Conservation (phyloP, 2,888 invertebrate species). For the Dynastes hyllus region DNA sequence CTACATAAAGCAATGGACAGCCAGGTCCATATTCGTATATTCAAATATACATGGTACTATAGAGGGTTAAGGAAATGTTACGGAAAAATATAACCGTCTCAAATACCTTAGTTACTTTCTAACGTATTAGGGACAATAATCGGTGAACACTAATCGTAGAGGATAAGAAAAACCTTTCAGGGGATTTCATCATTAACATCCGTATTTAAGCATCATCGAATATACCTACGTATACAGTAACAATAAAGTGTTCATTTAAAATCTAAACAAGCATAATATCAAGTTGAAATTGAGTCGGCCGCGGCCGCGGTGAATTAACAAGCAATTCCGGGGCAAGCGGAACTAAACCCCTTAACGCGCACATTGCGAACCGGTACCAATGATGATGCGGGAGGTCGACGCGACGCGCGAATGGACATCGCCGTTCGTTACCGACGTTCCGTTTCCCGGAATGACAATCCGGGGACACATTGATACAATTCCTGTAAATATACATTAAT, state of each 20-base stretch:
- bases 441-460: constrained; percentile 62
- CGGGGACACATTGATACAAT: constrained; percentile 68
- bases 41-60: no score
- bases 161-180: no score
- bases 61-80: no score
- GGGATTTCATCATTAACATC: no score
- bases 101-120: no score
- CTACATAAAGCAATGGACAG: no score
- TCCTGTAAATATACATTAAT: constrained; percentile 69
- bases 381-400: background rate
- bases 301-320: constrained; percentile 39
- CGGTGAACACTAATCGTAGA: no score
- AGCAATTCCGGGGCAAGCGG: constrained; percentile 35
- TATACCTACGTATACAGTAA: no score
- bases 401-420: background rate
- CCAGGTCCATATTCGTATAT: no score
- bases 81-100: no score
- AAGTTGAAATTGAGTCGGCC: constrained; percentile 31
- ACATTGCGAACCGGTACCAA: background rate
- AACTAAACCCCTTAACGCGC: constrained; percentile 37
- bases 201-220: no score
- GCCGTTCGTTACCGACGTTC: constrained; percentile 25
- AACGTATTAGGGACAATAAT: no score
- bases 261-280: constrained; percentile 17
- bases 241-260: constrained; percentile 26